phyloP scores from a whole-genome alignment of 1,140 invertebrate genomes.

The Diorhabda sublineata region DNA sequence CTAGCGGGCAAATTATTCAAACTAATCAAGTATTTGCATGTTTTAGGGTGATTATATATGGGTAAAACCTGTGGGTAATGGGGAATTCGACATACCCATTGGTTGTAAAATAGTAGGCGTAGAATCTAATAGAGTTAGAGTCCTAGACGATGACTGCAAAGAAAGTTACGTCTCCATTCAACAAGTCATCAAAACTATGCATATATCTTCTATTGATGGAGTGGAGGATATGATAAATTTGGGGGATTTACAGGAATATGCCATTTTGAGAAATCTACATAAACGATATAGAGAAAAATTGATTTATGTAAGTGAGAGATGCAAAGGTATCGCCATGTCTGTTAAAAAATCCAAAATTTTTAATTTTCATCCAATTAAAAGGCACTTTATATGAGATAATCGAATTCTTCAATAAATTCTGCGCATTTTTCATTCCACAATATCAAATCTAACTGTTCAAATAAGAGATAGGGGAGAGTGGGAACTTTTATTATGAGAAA shows the following conservation, averaged over 20 bases:
- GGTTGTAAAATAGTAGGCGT: constrained; percentile 75
- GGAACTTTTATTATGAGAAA: no score
- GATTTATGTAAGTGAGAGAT: constrained; percentile 74
- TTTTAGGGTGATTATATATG: constrained; percentile 79
- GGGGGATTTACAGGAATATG: constrained; percentile 88
- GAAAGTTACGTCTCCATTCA: constrained; percentile 53
- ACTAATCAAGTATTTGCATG: neutral
- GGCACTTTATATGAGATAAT: no score
- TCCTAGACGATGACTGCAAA: constrained; percentile 75
- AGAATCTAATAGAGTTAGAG: constrained; percentile 71
- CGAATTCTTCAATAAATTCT: no score
- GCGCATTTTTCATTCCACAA: no score
- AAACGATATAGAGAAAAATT: constrained; percentile 82
- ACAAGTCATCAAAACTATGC: constrained; percentile 75
- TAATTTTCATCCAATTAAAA: no score
- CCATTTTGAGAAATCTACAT: constrained; percentile 87
- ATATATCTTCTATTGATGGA: constrained; percentile 75
- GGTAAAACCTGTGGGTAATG: constrained; percentile 67
- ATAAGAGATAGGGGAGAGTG: no score
- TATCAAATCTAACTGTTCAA: no score
- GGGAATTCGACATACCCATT: constrained; percentile 79
- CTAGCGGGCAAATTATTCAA: no score
- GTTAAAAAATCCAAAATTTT: no score
- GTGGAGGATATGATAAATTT: constrained; percentile 94
- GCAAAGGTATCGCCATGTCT: no score